These are phyloP conservation scores for Gryllus longicercus DNA, from an alignment of 2,888 invertebrate species.

Conservation along the genomic window DNA sequence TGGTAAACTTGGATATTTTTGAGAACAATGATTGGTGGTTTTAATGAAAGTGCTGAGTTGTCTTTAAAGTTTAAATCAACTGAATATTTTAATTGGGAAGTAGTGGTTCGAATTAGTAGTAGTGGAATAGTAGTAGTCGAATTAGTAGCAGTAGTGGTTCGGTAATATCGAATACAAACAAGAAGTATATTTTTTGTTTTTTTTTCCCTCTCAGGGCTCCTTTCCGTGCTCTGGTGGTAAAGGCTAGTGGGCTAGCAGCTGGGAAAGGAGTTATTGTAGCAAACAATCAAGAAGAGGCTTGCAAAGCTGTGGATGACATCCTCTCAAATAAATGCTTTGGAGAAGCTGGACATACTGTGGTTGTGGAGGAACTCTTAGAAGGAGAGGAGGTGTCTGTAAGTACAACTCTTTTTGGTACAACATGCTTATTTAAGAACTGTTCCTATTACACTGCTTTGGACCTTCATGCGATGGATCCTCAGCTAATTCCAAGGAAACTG, in stretches of 20 bases:
- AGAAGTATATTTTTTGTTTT: background rate
- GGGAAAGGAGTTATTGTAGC: constrained; percentile 97
- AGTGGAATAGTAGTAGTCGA: too few species aligned
- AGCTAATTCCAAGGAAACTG: too few species aligned
- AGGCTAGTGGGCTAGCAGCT: constrained; percentile 93
- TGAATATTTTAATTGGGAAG: background rate
- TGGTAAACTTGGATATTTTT: too few species aligned
- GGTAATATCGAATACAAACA: too few species aligned
- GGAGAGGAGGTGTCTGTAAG: constrained; percentile 93
- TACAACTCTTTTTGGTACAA: constrained; percentile 35
- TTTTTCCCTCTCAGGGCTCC: constrained; percentile 57
- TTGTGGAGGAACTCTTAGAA: constrained; percentile 84
- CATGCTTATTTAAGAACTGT: background rate
- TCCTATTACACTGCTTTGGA: too few species aligned
- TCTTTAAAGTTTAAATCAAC: background rate
- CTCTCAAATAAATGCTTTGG: constrained; percentile 77
- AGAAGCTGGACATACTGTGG: constrained; percentile 74
- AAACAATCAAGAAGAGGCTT: constrained; percentile 71
- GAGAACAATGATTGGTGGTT: too few species aligned
- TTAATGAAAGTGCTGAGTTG: too few species aligned
- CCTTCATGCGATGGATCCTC: too few species aligned
- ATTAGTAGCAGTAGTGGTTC: too few species aligned
- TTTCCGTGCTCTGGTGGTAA: constrained; percentile 83
- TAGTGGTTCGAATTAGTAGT: too few species aligned
- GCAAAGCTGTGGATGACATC: constrained; percentile 78